Evolutionary conservation across 2,797 vertebrate genomes (phyloP), one percentile per base, ranked within the genome.

Genomic region (Coluber constrictor): DNA sequence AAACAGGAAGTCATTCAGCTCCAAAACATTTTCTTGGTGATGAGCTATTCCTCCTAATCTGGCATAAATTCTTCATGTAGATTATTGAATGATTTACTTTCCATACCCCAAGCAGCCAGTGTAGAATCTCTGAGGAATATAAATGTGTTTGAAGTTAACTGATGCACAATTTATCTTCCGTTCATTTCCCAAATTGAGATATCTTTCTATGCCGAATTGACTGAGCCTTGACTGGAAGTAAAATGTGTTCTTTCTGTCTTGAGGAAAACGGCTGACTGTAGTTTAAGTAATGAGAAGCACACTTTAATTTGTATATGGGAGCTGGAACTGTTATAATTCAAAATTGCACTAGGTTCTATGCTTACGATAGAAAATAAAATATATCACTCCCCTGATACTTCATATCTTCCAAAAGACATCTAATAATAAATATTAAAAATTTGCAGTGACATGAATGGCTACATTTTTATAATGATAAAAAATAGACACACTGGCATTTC

Each of bases 401-500:
- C 96, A 95, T 97, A 95, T 96, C 93, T 95, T 96, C 95, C 95
- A 95, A 95, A 55, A 96, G 96, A 94, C 95, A 96, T 94, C 92
- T 96, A 95, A 94, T 96, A 97, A 97, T 96, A 97, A 97, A 97
- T 96, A 96, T 96, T 96, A 96, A 97, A 96, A 96, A 96, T 95
- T 96, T 97, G 87, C 92, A 94, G 96, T 93, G 95, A 95, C 90
- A 96, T 88, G 95, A 94, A 88, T 96, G 95, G 95, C 90, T 93
- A 94, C 94, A 92, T 94, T 92, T 96, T 94, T 96, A 94, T 96
- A 93, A 96, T 96, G 96, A 96, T 94, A 86, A 96, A 95, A 96
- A 96, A 11, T 90, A 94, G 93, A 95, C 96, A 96, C 92, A 95
- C 92, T 94, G 93, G 94, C 94, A 37, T 93, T 94, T 93, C 93